Evolutionary conservation across 1,140 invertebrate genomes (phyloP), one percentile per base, ranked within the genome.

Genomic region (Cyphomyrmex costatus): DNA sequence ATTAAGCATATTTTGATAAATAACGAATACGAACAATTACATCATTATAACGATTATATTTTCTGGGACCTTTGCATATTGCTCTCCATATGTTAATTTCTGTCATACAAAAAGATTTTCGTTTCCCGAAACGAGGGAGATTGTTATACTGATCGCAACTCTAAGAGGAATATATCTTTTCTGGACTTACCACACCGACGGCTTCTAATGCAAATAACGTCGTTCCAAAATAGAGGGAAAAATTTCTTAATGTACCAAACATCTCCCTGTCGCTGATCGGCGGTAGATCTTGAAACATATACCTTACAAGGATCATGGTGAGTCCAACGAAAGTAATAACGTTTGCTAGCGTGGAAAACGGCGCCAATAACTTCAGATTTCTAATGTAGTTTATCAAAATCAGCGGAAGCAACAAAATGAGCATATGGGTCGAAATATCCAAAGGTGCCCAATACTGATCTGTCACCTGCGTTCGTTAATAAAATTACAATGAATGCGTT

Each of bases 201-300:
- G 98, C 98, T 94, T 99, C 98, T 66, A 99, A 95, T 0, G 98
- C 98, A 95, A 98, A 99, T 5, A 99, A 95, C 0, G 97, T 97
- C 0, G 98, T 98, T 0, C 98, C 98, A 93, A 99, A 98, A 90
- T 97, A 98, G 0, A 98, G 95, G 0, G 97, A 96, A 92, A 97
- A 97, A 66, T 96, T 96, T 53, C 94, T 92, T 0, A 95, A 78
- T 0, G 95, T 93, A 2, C 96, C 96, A 88, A 96, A 95, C 49
- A 96, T 92, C 24, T 96, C 93, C 51, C 96, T 94, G 2, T 96
- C 96, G 14, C 93, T 95, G 1, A 96, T 91, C 1, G 96, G 92
- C 8, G 97, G 97, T 63, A 97, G 91, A 33, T 96, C 95, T 0
- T 95, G 90, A n/a, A 97, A 95, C 68, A 97, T 94, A 87, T 96